phyloP scores from a whole-genome alignment of 2,113 vertebrate genomes.

The Mus spicilegus region DNA sequence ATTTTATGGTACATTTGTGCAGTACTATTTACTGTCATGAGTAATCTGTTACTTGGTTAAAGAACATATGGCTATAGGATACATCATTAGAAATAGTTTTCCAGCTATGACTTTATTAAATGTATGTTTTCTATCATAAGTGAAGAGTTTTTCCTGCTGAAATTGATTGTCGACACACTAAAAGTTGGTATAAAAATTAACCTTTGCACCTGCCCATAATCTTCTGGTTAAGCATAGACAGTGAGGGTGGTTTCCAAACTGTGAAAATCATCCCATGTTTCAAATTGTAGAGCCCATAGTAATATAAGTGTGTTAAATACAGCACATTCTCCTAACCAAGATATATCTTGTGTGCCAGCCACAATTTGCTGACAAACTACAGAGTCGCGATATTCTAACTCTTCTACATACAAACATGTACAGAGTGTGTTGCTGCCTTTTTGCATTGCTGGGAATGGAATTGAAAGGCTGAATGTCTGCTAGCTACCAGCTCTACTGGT shows the following conservation, averaged over 20 bases:
- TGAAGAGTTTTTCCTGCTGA: neutral
- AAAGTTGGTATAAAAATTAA: slow-evolving; percentile 20
- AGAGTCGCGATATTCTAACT: neutral
- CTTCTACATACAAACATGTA: slow-evolving; percentile 7
- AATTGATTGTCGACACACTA: slow-evolving; percentile 29
- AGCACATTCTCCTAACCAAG: neutral
- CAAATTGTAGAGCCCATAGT: slow-evolving; percentile 21
- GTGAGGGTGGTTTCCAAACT: neutral
- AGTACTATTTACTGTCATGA: slow-evolving; percentile 12
- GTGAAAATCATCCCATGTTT: slow-evolving; percentile 30
- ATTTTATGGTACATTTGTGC: slow-evolving; percentile 25
- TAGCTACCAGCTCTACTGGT: neutral
- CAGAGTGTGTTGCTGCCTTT: neutral
- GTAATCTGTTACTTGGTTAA: slow-evolving; percentile 41
- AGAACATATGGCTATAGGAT: neutral
- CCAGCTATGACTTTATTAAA: slow-evolving; percentile 30
- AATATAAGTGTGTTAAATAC: neutral
- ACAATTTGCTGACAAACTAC: slow-evolving; percentile 43
- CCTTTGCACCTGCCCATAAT: slow-evolving; percentile 5
- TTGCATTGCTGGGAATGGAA: neutral
- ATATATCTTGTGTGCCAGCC: neutral
- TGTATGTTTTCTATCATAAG: slow-evolving; percentile 14
- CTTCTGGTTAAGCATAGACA: neutral
- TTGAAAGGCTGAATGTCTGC: neutral
- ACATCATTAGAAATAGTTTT: neutral